Base-by-base conservation (phyloP, 2,113 vertebrate species). In the Ceratotherium simum region DNA sequence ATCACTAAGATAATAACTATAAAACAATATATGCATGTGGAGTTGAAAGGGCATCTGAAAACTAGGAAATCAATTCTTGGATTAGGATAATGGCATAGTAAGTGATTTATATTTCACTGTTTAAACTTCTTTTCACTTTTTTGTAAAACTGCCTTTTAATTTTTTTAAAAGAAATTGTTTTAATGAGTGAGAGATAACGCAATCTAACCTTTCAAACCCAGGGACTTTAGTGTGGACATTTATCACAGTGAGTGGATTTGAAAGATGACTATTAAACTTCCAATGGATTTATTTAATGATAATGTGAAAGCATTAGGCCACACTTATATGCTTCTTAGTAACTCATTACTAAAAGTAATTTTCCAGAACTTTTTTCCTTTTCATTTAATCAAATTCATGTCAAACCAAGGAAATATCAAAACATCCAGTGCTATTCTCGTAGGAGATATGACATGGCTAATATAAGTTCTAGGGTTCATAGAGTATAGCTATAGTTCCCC, bases 241-340 rank as follows among this genome's bases (percentile, higher is more conserved):
- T 33, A 86, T 95, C 96, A 84, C 65, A 42, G 58, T 67, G 31
- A 97, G 96, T 54, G 91, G 82, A 82, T 91, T 75, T 65, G 93
- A 95, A 82, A 97, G 85, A 82, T 64, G 33, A 88, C 89, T 92
- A 94, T 93, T 97, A 93, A 93, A 65, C 69, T 80, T 90, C 48
- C 39, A 96, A 95, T 17, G 89, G 73, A 97, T 97, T 97, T 97
- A 92, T 95, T 73, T 83, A 86, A 67, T 6, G 76, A 80, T 23
- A 95, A 84, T 70, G 54, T 60, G 76, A 93, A 79, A 95, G 75
- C 14, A 72, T 60, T 89, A 83, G 64, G 39, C 56, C 51, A 23
- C 80, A 93, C 76, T 85, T 70, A 39, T 23, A 48, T 62, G 51
- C 90, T 98, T 39, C 79, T 95, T 84, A 67, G 48, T 90, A 93